A percentile compares a stretch with the other conserved stretches of the same genome.
Evolutionary conservation across 2,113 vertebrate genomes (phyloP).

Genomic region (Erythrolamprus reginae): DNA sequence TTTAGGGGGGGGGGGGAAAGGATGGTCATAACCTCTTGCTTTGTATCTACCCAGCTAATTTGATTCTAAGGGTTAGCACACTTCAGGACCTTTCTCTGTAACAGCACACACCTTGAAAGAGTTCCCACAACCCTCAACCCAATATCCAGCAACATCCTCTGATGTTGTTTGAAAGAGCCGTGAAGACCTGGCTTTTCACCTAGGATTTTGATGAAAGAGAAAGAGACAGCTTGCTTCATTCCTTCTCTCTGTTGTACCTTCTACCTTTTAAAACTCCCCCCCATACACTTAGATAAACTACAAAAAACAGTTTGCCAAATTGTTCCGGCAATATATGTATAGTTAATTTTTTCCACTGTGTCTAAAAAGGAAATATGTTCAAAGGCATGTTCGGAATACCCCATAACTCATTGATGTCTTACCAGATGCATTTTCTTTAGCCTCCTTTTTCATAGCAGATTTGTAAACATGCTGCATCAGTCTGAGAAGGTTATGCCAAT

Average conservation of each 20-base stretch:
- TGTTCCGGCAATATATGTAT: not conserved
- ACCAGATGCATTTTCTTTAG: constrained; percentile 80
- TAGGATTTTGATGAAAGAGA: not conserved
- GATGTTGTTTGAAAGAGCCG: not conserved
- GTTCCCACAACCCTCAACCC: not conserved
- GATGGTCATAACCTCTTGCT: not conserved
- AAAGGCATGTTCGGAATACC: not conserved
- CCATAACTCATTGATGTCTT: constrained; percentile 11
- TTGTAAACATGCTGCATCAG: constrained; percentile 95
- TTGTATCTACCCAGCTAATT: not conserved
- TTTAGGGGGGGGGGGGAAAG: not conserved
- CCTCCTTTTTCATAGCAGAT: constrained; percentile 82
- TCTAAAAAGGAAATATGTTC: not conserved
- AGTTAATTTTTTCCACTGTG: not conserved
- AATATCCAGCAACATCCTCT: not conserved
- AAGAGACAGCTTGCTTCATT: not conserved
- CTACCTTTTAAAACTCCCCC: not conserved
- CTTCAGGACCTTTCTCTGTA: not conserved
- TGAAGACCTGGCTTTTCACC: not conserved
- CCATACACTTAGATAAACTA: too few species aligned
- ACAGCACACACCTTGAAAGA: not conserved
- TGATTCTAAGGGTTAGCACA: not conserved
- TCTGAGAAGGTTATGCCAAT: constrained; percentile 91
- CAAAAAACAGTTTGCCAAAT: not conserved
- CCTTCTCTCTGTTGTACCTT: not conserved